Base-by-base conservation (phyloP, 2,113 vertebrate species). In the Progne subis region DNA sequence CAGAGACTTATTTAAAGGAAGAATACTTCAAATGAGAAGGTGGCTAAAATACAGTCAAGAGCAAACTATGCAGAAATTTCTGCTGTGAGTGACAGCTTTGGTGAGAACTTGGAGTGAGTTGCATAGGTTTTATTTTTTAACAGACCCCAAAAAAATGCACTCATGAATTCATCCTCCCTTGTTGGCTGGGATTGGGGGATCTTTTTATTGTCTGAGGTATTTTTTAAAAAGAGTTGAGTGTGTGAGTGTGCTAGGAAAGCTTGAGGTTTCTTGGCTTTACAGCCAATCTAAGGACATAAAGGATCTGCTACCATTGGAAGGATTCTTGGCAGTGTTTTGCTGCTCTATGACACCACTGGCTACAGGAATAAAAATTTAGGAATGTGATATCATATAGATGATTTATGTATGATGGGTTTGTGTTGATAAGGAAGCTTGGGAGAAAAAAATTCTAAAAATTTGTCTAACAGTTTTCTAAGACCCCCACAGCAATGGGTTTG, bases 401-500 rank as follows among this genome's bases (percentile, higher is more conserved):
- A 37, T 34, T 72, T 84, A 19, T 32, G 18, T 47, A 32, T 37
- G 29, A 12, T 28, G 7, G 3, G 24, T 29, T 23, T 68, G 12
- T 43, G 41, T 37, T 32, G 37, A 23, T 72, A 72, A 52, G 31
- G 18, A 69, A 43, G n/a, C 52, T 65, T 55, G 32, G 7, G 43
- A 52, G 34, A 2, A 43, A 29, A 52, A 43, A n/a, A 5, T 0
- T 18, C 19, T 25, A 78, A 65, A 72, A 60, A 19, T n/a, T 56
- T 12, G 1, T 50, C 14, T 28, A 61, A 69, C 24, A 61, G 5
- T 6, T 75, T 24, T 70, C 31, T 50, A 52, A 69, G 15, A 34
- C 5, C 3, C 34, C 12, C 19, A 14, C 0, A 0, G 29, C 18
- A 41, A 39, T 0, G 4, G 34, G 2, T 0, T 12, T 46, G 11